Evolutionary conservation across 2,113 vertebrate genomes (phyloP), one percentile per base, ranked within the genome.

Genomic region (Hippocampus guttulatus): DNA sequence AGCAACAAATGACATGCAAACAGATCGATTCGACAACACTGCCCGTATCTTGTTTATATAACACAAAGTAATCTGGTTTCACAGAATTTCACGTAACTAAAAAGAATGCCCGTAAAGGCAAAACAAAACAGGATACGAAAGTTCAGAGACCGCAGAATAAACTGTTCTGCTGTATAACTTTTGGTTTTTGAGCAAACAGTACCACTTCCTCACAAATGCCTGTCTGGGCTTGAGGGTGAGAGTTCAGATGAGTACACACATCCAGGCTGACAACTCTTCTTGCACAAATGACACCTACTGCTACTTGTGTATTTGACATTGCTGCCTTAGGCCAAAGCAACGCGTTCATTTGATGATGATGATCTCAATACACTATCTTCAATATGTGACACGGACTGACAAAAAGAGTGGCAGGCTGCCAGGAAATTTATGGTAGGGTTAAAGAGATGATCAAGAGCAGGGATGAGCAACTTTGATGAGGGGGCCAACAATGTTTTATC

Each of bases 151-250:
- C 64, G 75, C 65, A 58, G 54, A 67, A 68, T 57, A 33, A 38
- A 64, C 45, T 62, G 54, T 81, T 81, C 54, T 78, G 68, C 68
- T 40, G 55, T 49, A 60, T 70, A 70, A 75, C 68, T 52, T 76
- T 70, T 78, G 70, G 67, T 77, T 71, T 77, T 81, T 30, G 67
- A 74, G 75, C 78, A 80, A 67, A 61, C 69, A 81, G 67, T 76
- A 76, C 81, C 86, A 86, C 88, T 91, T 91, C 90, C 90, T 85
- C 57, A 75, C 70, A 68, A 77, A 75, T 73, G 88, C 87, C 88
- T 88, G 88, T 91, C 90, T 90, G 85, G 85, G 71, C 75, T 86
- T 82, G 81, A 38, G 74, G 84, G 85, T 84, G 77, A 88, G 79
- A 84, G 89, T 88, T 91, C 80, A 85, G 60, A 62, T 41, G 47